These are phyloP conservation scores for Myrmophylax atrothorax DNA, from an alignment of 2,113 vertebrate species.

Conservation along the genomic window DNA sequence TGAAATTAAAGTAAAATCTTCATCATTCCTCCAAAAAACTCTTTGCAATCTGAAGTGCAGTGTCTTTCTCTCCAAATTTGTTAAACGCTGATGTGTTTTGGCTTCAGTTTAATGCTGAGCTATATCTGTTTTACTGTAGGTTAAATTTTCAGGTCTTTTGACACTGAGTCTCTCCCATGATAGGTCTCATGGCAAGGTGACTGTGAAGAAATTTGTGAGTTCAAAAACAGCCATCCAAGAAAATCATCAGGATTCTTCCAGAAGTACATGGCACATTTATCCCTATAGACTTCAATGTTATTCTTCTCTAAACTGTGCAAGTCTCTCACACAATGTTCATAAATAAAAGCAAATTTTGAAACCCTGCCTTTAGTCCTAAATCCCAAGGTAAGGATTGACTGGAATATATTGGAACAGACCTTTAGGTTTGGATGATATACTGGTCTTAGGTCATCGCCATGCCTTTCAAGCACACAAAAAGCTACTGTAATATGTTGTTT, in stretches of 20 bases:
- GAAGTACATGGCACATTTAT: not conserved
- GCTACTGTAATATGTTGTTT: constrained; percentile 36
- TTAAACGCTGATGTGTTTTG: not conserved
- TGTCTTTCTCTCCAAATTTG: not conserved
- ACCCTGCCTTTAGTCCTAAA: constrained; percentile 25
- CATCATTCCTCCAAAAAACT: not conserved
- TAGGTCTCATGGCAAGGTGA: not conserved
- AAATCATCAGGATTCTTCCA: not conserved
- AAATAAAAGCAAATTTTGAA: constrained; percentile 45
- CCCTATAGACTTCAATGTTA: not conserved
- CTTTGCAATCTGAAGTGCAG: not conserved
- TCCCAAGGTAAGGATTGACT: constrained; percentile 61
- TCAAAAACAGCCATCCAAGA: not conserved
- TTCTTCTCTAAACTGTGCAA: not conserved
- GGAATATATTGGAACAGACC: constrained; percentile 56
- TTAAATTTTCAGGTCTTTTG: not conserved
- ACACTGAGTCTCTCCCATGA: not conserved
- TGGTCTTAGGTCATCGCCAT: not conserved
- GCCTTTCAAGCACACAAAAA: constrained; percentile 18
- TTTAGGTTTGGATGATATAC: constrained; percentile 31
- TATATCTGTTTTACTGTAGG: not conserved
- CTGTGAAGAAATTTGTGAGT: not conserved
- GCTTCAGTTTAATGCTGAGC: not conserved
- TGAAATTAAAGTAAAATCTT: constrained; percentile 24
- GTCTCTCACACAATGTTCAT: not conserved